Evolutionary conservation across 1,140 invertebrate genomes (phyloP), one percentile per base, ranked within the genome.

Genomic region (Heliconius congener): DNA sequence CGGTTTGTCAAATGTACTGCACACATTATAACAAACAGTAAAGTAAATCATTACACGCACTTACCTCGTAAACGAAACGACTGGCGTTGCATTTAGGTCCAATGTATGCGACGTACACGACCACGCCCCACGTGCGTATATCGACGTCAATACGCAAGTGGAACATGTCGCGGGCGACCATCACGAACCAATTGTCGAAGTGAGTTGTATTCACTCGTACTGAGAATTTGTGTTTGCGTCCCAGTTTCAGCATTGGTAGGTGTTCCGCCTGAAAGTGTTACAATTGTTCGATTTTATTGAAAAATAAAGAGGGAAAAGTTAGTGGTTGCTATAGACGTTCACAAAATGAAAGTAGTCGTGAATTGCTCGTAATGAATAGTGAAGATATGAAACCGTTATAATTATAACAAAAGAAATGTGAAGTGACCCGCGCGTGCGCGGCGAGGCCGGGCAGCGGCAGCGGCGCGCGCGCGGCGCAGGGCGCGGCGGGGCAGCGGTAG

Each of bases 1-100:
- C 34, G 34, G 42, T 46, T 46, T 46, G 42, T 2, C 42, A 16
- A 46, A 46, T 46, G 34, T 46, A 46, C 42, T 46, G 42, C 1
- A 46, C 42, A 46, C 42, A 46, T 2, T 13, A 16, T 46, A 46
- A 46, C 13, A 16, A 1, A 46, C 42, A 46, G 42, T 46, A 46
- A 46, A 16, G 42, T 46, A 3, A 46, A 16, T 16, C 13, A 46
- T 46, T 52, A 52, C 18, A 52, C 4, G 18, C 19, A 19, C 42
- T 46, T 18, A 91, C 91, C 88, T 91, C 86, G 72, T 93, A 94
- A 9, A 78, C 83, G 57, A 82, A 94, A 18, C 86, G 79, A 16
- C 82, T 81, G 3, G 92, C 89, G 16, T 87, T 85, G 30, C 84
- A 84, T 81, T 91, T 88, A 72, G 92, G 91, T 9, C 92, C 92